Evolutionary conservation across 2,113 vertebrate genomes (phyloP).

Genomic region (Petromus typicus): DNA sequence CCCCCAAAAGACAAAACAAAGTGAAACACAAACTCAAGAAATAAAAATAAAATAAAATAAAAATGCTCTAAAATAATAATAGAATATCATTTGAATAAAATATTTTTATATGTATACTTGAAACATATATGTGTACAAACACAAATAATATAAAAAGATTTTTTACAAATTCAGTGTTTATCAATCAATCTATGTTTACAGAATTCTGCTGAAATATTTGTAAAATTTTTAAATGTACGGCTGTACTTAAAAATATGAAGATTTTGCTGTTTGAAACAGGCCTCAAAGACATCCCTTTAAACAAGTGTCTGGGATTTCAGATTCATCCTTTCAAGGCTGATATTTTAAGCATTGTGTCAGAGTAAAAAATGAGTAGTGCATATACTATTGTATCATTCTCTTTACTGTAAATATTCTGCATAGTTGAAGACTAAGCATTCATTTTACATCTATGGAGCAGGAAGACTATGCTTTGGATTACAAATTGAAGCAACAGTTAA

Average conservation of each 20-base stretch:
- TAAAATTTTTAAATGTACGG: background rate
- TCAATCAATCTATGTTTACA: background rate
- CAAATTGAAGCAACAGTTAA: conserved; percentile 9
- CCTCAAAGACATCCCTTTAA: background rate
- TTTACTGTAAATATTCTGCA: background rate
- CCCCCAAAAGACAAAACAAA: background rate
- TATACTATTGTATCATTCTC: background rate
- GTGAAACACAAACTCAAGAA: too few relatives aligned
- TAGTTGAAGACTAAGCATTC: background rate
- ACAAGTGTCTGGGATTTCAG: background rate
- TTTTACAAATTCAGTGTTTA: background rate
- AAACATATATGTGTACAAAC: background rate
- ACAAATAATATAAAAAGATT: background rate
- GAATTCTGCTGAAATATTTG: background rate
- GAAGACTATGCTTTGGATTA: background rate
- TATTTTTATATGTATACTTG: background rate
- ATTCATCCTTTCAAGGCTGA: background rate
- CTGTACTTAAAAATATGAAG: background rate
- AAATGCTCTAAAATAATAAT: background rate
- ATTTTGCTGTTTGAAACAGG: background rate
- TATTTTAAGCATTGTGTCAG: background rate
- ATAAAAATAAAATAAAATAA: background rate
- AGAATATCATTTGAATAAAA: background rate
- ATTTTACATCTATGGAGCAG: background rate
- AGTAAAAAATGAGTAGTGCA: background rate